A percentile compares a stretch with the other conserved stretches of the same genome.
phyloP scores from a whole-genome alignment of 2,113 vertebrate species.

The Ivindomyrus marchei region DNA sequence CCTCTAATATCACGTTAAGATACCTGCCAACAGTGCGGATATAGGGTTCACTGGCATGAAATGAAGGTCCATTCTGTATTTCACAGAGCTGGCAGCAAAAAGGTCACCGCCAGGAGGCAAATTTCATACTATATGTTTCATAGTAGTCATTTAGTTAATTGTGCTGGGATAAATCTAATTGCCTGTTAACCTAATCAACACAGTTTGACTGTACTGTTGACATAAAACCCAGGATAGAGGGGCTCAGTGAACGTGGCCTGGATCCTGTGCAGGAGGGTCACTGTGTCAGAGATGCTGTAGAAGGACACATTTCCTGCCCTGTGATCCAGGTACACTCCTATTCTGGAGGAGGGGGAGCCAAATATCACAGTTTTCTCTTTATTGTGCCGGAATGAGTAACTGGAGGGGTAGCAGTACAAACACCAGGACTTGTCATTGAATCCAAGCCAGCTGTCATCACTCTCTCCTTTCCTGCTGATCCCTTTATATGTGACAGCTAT shows the following conservation, averaged over 20 bases:
- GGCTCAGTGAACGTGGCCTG: slow-evolving; percentile 31
- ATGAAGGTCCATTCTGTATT: background rate
- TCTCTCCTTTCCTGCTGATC: too few species aligned
- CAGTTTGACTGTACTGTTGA: background rate
- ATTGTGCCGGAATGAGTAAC: background rate
- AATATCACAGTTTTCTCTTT: background rate
- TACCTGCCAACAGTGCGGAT: background rate
- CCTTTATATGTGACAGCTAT: too few species aligned
- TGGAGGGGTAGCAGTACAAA: background rate
- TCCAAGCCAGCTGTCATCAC: background rate
- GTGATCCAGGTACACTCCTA: slow-evolving; percentile 34
- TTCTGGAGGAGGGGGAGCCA: slow-evolving; percentile 2
- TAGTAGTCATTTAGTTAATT: background rate
- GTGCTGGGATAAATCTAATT: background rate
- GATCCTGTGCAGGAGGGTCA: slow-evolving; percentile 32
- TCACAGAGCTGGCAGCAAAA: background rate
- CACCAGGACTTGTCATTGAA: background rate
- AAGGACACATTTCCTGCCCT: slow-evolving; percentile 34
- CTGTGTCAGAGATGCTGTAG: slow-evolving; percentile 33
- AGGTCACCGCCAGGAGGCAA: background rate
- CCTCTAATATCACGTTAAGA: too few species aligned
- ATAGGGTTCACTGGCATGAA: background rate
- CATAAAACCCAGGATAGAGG: slow-evolving; percentile 23
- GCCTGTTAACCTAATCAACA: background rate
- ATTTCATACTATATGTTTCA: background rate